phyloP scores from a whole-genome alignment of 1,140 invertebrate species.

The Maconellicoccus hirsutus region DNA sequence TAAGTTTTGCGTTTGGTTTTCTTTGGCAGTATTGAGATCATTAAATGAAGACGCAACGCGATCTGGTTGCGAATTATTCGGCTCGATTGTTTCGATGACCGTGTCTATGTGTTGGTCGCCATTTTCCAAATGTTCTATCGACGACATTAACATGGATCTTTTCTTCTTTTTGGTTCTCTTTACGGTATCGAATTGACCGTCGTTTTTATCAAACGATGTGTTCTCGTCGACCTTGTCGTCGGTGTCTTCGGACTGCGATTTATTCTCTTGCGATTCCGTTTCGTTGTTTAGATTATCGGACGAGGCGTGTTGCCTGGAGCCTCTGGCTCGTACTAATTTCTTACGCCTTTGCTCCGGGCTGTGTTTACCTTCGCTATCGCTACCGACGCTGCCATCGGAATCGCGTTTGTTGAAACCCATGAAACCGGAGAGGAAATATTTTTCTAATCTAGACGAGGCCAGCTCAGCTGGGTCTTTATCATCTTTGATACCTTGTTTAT shows the following conservation, averaged over 20 bases:
- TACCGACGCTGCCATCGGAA: conserved; percentile 69
- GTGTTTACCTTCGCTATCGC: conserved; percentile 65
- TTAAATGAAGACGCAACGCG: conserved; percentile 10
- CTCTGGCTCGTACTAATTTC: conserved; percentile 60
- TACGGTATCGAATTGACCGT: conserved; percentile 65
- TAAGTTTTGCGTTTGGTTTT: conserved; percentile 36
- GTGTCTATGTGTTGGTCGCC: conserved; percentile 65
- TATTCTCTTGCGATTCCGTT: conserved; percentile 35
- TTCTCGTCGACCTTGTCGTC: conserved; percentile 62
- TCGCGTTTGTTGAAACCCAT: conserved; percentile 65
- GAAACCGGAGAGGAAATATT: conserved; percentile 78
- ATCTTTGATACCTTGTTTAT: conserved; percentile 36
- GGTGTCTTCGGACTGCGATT: conserved; percentile 51
- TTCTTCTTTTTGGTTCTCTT: conserved; percentile 65
- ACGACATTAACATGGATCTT: conserved; percentile 34
- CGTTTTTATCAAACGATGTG: conserved; percentile 48
- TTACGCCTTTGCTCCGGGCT: conserved; percentile 75
- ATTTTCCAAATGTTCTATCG: conserved; percentile 72
- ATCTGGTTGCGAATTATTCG: conserved; percentile 27
- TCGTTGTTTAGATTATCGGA: conserved; percentile 56
- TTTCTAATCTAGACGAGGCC: conserved; percentile 72
- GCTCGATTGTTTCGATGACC: conserved; percentile 37
- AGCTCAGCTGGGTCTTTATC: conserved; percentile 51
- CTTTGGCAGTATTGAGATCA: conserved; percentile 29
- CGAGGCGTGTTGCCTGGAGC: conserved; percentile 64